These are phyloP conservation scores for Malaclemys terrapin DNA, from an alignment of 2,113 vertebrate genomes.

Conservation along the genomic window DNA sequence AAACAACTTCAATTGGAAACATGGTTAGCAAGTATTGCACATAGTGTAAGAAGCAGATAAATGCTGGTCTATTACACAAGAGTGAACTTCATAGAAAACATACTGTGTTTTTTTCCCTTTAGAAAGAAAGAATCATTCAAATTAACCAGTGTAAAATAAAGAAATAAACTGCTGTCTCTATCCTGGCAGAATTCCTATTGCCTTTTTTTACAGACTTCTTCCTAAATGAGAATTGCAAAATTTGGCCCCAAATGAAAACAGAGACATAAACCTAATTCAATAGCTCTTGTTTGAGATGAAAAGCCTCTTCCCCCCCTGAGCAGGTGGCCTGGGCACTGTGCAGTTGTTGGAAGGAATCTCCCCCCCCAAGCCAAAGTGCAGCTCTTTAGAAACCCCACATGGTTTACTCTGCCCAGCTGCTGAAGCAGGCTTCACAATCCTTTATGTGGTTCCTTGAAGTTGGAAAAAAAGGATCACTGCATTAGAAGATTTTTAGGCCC, in stretches of 20 bases:
- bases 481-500: not conserved
- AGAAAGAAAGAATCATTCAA: not conserved
- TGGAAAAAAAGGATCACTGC: not conserved
- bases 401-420: not conserved
- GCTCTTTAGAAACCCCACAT: not conserved
- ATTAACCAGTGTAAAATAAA: slow-evolving; percentile 6
- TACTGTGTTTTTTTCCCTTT: slow-evolving; percentile 23
- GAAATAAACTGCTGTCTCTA: not conserved
- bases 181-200: not conserved
- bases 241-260: not conserved
- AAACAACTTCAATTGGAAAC: slow-evolving; percentile 41
- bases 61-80: slow-evolving; percentile 54
- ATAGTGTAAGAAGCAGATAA: slow-evolving; percentile 38
- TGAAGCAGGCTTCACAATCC: not conserved
- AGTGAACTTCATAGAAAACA: slow-evolving; percentile 64
- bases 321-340: not conserved
- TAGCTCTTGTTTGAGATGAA: not conserved
- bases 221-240: fast-evolving
- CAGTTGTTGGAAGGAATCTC: not conserved
- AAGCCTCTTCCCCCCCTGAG: not conserved
- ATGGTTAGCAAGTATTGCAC: not conserved
- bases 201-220: not conserved
- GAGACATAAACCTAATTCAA: not conserved
- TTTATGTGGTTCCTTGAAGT: not conserved
- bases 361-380: not conserved